Evolutionary conservation across 2,888 invertebrate genomes (phyloP), one percentile per base, ranked within the genome.

Genomic region (Drosophila putrida): DNA sequence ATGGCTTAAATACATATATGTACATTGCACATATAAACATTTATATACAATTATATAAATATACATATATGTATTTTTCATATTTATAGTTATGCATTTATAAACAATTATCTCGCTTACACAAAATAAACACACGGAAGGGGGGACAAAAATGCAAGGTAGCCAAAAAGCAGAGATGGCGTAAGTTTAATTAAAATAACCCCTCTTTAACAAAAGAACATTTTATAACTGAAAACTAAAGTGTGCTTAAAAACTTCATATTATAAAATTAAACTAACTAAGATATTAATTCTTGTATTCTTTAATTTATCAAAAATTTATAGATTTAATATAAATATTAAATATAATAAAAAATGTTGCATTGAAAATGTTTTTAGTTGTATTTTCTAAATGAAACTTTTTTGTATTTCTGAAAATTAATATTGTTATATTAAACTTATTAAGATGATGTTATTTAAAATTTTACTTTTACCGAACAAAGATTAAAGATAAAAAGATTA

Each of bases 31-130:
- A 51, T 13, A 44, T 10, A 38, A 13, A 41, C 15, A n/a, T n/a
- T 20, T 35, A 55, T 25, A 57, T 41, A 60, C 43, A 49, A 35
- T 13, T 25, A 20, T 46, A 39, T 25, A 36, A 35, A 44, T 46
- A 36, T 44, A 28, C 46, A 47, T 47, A 39, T 44, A 41, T 53
- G 6, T 61, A 44, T 58, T 49, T 61, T 59, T 46, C 63, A 72
- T 60, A 65, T 76, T 72, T 72, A 76, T 72, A 54, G 69, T 69
- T 72, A 39, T 75, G 70, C 54, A 60, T 75, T 60, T 57, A 53
- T 75, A 75, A 75, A 66, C 75, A 75, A 75, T 75, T 71, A 76
- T 72, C 51, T 76, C 69, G 65, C 58, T 72, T 65, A 72, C 68
- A 63, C 43, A 58, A 65, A 44, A 55, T 25, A 66, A n/a, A 44